phyloP scores from a whole-genome alignment of 2,888 invertebrate species.

The Hypena proboscidalis region DNA sequence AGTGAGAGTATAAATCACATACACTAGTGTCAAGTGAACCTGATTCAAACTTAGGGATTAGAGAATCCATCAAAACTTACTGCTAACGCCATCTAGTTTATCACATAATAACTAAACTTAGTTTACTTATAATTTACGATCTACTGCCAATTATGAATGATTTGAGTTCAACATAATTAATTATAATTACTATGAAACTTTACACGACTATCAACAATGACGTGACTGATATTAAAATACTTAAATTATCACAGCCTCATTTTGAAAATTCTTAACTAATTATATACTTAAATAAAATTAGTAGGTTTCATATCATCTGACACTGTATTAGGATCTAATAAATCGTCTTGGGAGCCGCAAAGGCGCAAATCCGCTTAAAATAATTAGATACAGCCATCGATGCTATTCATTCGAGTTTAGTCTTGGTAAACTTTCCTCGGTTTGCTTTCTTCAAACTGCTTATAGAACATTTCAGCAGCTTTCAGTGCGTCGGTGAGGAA shows the following conservation, averaged over 20 bases:
- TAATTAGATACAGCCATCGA: slow-evolving; percentile 12
- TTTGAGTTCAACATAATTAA: too few relatives aligned
- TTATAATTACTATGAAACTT: slow-evolving; percentile 5
- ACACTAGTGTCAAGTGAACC: slow-evolving; percentile 6
- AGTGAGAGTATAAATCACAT: slow-evolving; percentile 14
- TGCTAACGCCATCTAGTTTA: neutral
- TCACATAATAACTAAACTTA: neutral
- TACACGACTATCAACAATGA: slow-evolving; percentile 1
- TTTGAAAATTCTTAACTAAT: neutral
- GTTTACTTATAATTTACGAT: too few relatives aligned
- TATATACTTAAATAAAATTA: too few relatives aligned
- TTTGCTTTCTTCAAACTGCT: too few relatives aligned
- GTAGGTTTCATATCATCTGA: too few relatives aligned
- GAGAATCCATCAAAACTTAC: neutral
- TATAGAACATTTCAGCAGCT: slow-evolving; percentile 71
- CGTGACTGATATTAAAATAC: slow-evolving; percentile 17
- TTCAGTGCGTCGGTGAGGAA: slow-evolving; percentile 85
- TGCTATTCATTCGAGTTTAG: slow-evolving; percentile 9
- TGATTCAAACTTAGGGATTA: neutral
- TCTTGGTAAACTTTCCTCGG: slow-evolving; percentile 12
- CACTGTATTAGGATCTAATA: neutral
- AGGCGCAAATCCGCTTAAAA: slow-evolving; percentile 2
- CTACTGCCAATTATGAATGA: too few relatives aligned
- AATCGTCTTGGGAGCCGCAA: neutral
- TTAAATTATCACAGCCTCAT: slow-evolving; percentile 16